These are phyloP conservation scores for Oncorhynchus clarkii DNA, from an alignment of 2,113 vertebrate genomes.

Conservation along the genomic window DNA sequence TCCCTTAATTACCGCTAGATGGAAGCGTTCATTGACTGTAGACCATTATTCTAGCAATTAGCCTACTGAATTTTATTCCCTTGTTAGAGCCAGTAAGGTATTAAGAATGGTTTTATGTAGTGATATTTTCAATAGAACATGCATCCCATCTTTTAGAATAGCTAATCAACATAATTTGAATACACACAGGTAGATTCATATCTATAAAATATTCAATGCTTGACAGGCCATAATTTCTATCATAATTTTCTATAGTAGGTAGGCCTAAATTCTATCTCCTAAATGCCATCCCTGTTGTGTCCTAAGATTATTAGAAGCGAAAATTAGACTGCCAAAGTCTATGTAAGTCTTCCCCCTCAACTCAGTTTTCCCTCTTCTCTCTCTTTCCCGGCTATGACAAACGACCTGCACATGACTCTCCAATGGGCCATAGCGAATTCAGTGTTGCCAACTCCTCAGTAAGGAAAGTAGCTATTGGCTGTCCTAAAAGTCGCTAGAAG, in stretches of 20 bases:
- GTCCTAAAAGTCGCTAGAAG: no score
- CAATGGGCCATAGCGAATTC: no score
- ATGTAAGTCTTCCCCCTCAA: not conserved
- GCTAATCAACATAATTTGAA: no score
- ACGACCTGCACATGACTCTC: no score
- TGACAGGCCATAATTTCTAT: not conserved
- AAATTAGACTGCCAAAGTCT: not conserved
- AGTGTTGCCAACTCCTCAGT: no score
- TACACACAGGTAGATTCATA: no score
- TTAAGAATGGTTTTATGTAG: not conserved
- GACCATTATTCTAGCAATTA: not conserved
- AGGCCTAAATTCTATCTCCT: not conserved
- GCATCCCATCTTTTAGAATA: no score
- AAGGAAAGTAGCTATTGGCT: no score
- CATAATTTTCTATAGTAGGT: not conserved
- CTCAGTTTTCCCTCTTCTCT: not conserved
- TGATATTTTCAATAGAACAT: not conserved
- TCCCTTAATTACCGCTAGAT: constrained; percentile 37
- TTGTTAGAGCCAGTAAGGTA: not conserved
- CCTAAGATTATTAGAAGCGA: not conserved
- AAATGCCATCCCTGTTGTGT: not conserved
- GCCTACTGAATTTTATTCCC: no score
- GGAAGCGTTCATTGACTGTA: constrained; percentile 1
- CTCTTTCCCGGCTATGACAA: no score
- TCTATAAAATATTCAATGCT: no score